phyloP scores from a whole-genome alignment of 1,140 invertebrate genomes.

The Nylanderia fulva region DNA sequence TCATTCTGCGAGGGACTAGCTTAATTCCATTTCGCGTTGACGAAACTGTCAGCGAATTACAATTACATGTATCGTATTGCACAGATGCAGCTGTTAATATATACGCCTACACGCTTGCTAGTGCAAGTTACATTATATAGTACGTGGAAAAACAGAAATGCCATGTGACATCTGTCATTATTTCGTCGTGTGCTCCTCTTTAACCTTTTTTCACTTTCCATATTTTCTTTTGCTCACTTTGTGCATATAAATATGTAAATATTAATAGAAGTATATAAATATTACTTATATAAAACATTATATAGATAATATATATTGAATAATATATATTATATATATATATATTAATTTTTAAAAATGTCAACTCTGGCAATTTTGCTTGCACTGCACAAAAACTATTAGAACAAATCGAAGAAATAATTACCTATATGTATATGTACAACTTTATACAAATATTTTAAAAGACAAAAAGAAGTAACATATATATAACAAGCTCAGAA shows the following conservation, averaged over 20 bases:
- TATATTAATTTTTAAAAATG: background rate
- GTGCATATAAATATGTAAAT: background rate
- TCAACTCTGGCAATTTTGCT: background rate
- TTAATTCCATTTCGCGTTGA: slow-evolving; percentile 68
- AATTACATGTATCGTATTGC: slow-evolving; percentile 40
- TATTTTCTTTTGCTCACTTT: background rate
- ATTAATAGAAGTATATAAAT: too few species aligned
- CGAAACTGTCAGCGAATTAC: slow-evolving; percentile 49
- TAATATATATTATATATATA: too few species aligned
- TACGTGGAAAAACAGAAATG: background rate
- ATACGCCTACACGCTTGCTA: background rate
- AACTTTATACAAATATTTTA: background rate
- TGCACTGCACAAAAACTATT: background rate
- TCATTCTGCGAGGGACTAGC: slow-evolving; percentile 80
- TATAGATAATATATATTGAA: too few species aligned
- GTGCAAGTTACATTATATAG: background rate
- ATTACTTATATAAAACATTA: too few species aligned
- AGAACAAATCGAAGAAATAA: background rate
- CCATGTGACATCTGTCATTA: too few species aligned
- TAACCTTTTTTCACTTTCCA: background rate
- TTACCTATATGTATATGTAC: background rate
- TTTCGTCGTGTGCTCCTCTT: background rate
- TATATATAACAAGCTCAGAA: background rate
- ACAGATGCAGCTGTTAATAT: slow-evolving; percentile 53
- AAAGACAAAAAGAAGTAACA: background rate